Conservation (phyloP, 2,113 vertebrate genomes). For the Gasterosteus aculeatus region DNA sequence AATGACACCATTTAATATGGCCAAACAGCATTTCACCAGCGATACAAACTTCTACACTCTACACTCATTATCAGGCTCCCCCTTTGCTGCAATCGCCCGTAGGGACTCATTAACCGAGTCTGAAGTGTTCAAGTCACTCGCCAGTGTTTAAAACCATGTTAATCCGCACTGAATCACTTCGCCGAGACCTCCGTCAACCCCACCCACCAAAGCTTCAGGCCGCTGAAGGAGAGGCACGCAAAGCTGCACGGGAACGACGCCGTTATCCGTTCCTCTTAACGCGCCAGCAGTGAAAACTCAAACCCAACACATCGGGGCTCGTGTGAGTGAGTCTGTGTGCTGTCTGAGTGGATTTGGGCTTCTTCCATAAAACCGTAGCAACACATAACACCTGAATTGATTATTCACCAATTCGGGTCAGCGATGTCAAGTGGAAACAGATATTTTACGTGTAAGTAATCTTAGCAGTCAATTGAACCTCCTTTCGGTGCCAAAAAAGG, state of each 20-base stretch:
- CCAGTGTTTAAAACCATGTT: constrained; percentile 60
- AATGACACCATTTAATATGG: not conserved
- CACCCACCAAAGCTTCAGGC: constrained; percentile 32
- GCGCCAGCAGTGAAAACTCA: not conserved
- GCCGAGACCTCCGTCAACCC: constrained; percentile 31
- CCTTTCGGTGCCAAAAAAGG: not conserved
- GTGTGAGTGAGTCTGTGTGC: not conserved
- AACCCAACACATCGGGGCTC: not conserved
- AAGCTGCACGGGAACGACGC: constrained; percentile 9
- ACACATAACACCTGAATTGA: not conserved
- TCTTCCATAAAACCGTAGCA: not conserved
- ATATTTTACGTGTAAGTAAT: not conserved
- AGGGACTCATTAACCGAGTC: constrained; percentile 72
- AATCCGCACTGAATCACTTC: constrained; percentile 54
- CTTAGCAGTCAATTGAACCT: not conserved
- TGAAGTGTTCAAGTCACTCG: constrained; percentile 61
- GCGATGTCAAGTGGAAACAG: not conserved
- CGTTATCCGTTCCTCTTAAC: constrained; percentile 20
- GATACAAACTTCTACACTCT: constrained; percentile 11
- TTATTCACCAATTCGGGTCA: not conserved
- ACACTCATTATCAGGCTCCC: constrained; percentile 46
- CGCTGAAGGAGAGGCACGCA: constrained; percentile 6
- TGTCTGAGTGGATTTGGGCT: not conserved
- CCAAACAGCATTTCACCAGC: not conserved
- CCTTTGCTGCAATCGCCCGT: constrained; percentile 38